Base-by-base conservation (phyloP, 2,113 vertebrate species). In the Elephas maximus region DNA sequence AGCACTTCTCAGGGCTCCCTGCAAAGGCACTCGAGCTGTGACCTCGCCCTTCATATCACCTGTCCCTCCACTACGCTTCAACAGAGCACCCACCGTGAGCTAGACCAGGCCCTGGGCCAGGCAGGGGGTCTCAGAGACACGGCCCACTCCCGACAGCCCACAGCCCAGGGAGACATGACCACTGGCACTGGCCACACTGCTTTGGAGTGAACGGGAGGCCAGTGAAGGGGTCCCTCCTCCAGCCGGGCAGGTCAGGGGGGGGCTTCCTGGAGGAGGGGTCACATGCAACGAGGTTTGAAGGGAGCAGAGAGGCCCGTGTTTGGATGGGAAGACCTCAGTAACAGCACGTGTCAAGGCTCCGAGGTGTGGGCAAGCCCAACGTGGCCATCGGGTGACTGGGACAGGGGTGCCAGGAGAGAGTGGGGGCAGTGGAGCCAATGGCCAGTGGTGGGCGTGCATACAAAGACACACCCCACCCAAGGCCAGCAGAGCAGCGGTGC, bases 271-370 rank as follows among this genome's bases (percentile, higher is more conserved):
- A 74, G 65, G 84, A 77, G 73, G 30, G 21, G 11, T 5, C 17
- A 0, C 17, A 0, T 0, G 45, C 5, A 4, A 4, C 5, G 4
- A 24, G 0, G 8, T 69, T 28, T 21, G 62, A 63, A 57, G 78
- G 69, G 41, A 87, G 44, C 45, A 26, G 69, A 7, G 30, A 5
- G 53, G 80, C 24, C 11, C 6, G 23, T 48, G 37, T 8, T 23
- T 20, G 67, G 33, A 10, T 5, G 17, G 67, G 67, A 51, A n/a
- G 45, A 30, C 51, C 79, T n/a, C 1, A 26, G 14, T 24, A 41
- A 76, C 0, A 1, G 33, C 83, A 37, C 0, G 2, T 23, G 24
- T 57, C 53, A 57, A 57, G 53, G 53, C 11, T 12, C 63, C 11
- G 15, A 9, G 62, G 51, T 28, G 30, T 69, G 28, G 30, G 30